Percentiles rank a stretch among this genome's conserved stretches.
Evolutionary conservation across 35 echinoderm and acorn worm genomes (phyloP).

Genomic region (Anneissia japonica): DNA sequence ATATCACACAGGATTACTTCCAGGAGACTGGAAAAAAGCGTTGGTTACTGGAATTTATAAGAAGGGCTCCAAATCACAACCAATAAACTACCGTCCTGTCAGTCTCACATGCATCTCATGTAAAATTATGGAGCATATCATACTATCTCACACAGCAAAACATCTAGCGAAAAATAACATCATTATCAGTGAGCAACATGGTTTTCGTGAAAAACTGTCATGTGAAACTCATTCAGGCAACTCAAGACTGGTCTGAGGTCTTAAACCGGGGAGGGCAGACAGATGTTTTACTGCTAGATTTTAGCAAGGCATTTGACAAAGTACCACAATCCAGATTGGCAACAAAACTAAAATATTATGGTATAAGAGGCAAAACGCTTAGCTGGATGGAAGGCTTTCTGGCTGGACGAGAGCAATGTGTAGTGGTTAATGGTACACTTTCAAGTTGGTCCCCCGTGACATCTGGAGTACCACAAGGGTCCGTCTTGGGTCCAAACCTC

Average conservation of each 20-base stretch:
- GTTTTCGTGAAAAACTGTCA: conserved; percentile 33
- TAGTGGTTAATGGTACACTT: neutral
- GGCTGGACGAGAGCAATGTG: no score
- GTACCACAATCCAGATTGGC: neutral
- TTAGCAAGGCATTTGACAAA: neutral
- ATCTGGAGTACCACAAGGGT: conserved; percentile 13
- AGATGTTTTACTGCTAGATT: neutral
- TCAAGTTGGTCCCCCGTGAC: neutral
- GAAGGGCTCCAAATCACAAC: conserved; percentile 32
- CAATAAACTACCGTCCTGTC: conserved; percentile 52
- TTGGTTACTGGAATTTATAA: conserved; percentile 42
- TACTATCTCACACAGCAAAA: neutral
- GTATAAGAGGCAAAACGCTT: neutral
- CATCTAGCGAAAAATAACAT: conserved; percentile 3
- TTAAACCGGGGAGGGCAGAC: neutral
- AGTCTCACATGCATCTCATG: conserved; percentile 32
- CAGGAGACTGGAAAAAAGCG: conserved; percentile 26
- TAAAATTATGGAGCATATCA: conserved; percentile 31
- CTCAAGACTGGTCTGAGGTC: conserved; percentile 2
- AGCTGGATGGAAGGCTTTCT: no score
- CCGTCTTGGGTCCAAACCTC: conserved; percentile 9
- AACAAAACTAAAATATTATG: neutral
- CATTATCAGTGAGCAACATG: conserved; percentile 17
- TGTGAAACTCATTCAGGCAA: conserved; percentile 15
- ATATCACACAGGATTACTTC: neutral